Base-by-base conservation (phyloP, 2,888 invertebrate species). In the Cheilosia vernalis region DNA sequence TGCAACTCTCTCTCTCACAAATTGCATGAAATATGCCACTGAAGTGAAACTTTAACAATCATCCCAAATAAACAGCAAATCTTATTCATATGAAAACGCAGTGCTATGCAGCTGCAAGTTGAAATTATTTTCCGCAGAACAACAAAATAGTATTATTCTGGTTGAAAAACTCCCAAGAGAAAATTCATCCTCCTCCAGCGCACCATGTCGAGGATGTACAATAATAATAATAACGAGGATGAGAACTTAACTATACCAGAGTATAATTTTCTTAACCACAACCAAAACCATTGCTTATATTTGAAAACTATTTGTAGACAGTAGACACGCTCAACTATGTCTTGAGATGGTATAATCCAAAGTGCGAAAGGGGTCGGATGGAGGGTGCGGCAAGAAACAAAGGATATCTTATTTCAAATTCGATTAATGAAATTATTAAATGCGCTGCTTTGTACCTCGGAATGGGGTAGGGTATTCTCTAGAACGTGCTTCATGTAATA, bases 321-420 rank as follows among this genome's bases (percentile, higher is more conserved):
- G 3, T 51, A 17, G 9, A 3, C 21, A 19, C 2, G 24, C 17
- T 13, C 13, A 24, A 15, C 33, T 15, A 19, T 21, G 37, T 10
- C 27, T 60, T 44, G 10, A 60, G 60, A 60, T 27, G 27, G 1
- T 44, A 60, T 60, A 13, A 24, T 4, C 17, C n/a, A 44, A n/a
- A 10, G 40, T 21, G 24, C 7, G 10, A 24, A 60, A 9, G 15
- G 27, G n/a, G n/a, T 13, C 13, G 4, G 13, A 37, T 10, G 37
- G 13, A 13, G 37, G 37, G 13, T 37, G 4, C 13, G 37, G 13
- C 37, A 4, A 13, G 37, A 27, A 5, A 17, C 27, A 42, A 60
- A 42, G 42, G 42, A 44, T 60, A 60, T 60, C 60, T 27, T 4
- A 44, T 44, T 42, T 27, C 60, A 10, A 60, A 44, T 60, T 60